Evolutionary conservation across 2,888 invertebrate genomes (phyloP).

Genomic region (Apamea epomidion): DNA sequence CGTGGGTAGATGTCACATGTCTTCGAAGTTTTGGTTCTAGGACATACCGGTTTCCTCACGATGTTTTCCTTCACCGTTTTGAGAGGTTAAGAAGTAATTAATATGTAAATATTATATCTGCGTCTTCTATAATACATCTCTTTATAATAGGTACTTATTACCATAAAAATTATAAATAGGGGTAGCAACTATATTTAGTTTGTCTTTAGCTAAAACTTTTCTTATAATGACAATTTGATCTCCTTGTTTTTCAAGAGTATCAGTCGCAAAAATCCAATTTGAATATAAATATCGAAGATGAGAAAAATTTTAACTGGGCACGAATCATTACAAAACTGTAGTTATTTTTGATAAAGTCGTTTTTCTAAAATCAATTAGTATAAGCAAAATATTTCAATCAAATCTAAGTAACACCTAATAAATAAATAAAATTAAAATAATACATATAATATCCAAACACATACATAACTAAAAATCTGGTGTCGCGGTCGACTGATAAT

Average conservation of each 20-base stretch:
- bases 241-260: slow-evolving; percentile 13
- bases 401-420: no score
- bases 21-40: no score
- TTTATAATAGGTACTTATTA: background rate
- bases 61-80: no score
- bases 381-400: background rate
- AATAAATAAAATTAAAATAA: no score
- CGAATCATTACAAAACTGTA: background rate
- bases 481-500: background rate
- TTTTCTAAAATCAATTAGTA: background rate
- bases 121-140: no score
- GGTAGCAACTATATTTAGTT: background rate
- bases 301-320: background rate
- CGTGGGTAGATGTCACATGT: no score
- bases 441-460: background rate
- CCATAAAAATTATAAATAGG: background rate
- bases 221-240: slow-evolving; percentile 11
- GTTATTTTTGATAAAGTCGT: background rate
- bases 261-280: slow-evolving; percentile 8
- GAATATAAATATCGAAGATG: background rate
- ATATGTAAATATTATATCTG: no score
- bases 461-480: background rate
- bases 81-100: no score
- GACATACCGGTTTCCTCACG: no score
- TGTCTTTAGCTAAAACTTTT: background rate